phyloP scores from a whole-genome alignment of 2,797 vertebrate genomes.

The Xerus rutilus region DNA sequence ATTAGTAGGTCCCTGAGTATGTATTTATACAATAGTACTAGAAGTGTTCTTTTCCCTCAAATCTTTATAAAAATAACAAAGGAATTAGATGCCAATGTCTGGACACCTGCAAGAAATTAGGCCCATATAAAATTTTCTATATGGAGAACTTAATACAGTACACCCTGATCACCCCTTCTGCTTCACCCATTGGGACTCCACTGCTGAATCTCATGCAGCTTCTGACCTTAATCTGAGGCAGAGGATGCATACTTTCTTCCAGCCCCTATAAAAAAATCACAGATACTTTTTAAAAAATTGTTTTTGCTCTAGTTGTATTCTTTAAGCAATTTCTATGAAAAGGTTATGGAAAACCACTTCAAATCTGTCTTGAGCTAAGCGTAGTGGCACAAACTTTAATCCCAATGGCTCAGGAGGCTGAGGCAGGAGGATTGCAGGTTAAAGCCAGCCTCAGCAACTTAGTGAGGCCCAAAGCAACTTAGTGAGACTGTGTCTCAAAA shows the following conservation, averaged over 20 bases:
- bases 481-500: too few species aligned
- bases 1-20: not conserved
- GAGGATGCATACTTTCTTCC: not conserved
- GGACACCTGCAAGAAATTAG: not conserved
- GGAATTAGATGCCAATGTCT: not conserved
- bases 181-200: not conserved
- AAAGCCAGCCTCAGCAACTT: too few species aligned
- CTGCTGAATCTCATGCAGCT: not conserved
- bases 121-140: not conserved
- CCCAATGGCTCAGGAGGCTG: too few species aligned
- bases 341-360: not conserved
- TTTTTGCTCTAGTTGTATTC: not conserved
- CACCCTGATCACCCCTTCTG: not conserved
- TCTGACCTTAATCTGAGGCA: not conserved
- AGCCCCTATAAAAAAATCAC: not conserved
- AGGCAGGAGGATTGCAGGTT: too few species aligned
- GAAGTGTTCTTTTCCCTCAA: not conserved
- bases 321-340: slow-evolving; percentile 3
- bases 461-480: too few species aligned
- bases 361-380: not conserved
- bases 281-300: not conserved
- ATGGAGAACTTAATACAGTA: not conserved
- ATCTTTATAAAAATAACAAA: not conserved
- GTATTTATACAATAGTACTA: not conserved
- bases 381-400: too few species aligned